phyloP scores from a whole-genome alignment of 1,140 invertebrate genomes.

The Teleopsis dalmanni region DNA sequence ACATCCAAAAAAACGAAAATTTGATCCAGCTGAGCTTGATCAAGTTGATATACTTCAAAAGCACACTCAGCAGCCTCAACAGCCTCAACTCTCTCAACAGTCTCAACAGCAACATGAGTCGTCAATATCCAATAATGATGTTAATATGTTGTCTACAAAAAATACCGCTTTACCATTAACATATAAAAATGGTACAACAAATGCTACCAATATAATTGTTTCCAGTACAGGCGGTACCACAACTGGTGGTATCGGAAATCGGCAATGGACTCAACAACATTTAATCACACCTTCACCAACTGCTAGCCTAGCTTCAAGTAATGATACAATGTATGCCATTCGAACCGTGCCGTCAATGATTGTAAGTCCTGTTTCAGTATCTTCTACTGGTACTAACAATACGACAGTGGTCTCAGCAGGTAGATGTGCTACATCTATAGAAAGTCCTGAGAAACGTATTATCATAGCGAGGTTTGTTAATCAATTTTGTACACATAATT shows the following conservation, averaged over 20 bases:
- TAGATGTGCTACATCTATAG: slow-evolving; percentile 3
- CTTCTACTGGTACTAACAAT: slow-evolving; percentile 6
- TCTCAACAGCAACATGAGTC: slow-evolving; percentile 11
- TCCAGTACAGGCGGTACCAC: no score
- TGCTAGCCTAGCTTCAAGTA: no score
- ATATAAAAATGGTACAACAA: no score
- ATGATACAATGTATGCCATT: no score
- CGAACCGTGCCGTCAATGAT: slow-evolving; percentile 5
- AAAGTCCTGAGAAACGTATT: slow-evolving; percentile 14
- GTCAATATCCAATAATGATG: no score
- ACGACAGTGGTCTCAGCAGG: not conserved
- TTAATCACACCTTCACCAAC: no score
- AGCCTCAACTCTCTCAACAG: slow-evolving; percentile 15
- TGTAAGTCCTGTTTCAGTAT: not conserved
- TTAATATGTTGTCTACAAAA: no score
- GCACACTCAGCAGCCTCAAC: slow-evolving; percentile 5
- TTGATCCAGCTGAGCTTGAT: slow-evolving; percentile 74
- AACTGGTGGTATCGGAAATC: no score
- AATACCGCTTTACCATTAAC: no score
- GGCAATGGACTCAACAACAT: no score
- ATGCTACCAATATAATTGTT: no score
- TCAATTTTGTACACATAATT: no score
- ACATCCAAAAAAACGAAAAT: slow-evolving; percentile 83
- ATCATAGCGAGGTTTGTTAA: slow-evolving; percentile 18
- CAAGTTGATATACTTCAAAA: slow-evolving; percentile 49